phyloP scores from a whole-genome alignment of 2,797 vertebrate species.

The Paramormyrops hopkinsi region DNA sequence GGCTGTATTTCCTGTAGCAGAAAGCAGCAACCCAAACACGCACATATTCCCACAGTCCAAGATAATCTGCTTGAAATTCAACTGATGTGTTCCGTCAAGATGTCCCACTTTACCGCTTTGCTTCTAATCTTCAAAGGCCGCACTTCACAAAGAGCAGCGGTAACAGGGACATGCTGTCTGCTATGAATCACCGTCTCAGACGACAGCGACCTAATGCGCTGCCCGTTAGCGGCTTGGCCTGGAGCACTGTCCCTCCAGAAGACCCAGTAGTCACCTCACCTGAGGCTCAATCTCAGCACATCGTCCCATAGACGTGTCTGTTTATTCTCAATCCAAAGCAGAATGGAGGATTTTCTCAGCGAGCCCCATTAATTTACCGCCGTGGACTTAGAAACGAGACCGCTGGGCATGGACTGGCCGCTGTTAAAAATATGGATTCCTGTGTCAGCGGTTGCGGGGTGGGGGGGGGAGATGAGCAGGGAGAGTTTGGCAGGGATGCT shows the following conservation, averaged over 20 bases:
- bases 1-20: neutral
- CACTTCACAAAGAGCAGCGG: neutral
- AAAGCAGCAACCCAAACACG: neutral
- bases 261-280: neutral
- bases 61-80: neutral
- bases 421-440: neutral
- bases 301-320: neutral
- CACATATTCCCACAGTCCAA: neutral
- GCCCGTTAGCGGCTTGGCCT: neutral
- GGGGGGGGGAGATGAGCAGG: neutral
- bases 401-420: neutral
- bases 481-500: neutral
- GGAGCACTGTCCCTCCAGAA: neutral
- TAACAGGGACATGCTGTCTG: neutral
- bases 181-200: neutral
- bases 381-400: neutral
- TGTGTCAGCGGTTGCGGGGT: neutral
- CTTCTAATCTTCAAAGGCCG: neutral
- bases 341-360: neutral
- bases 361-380: neutral
- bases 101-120: neutral
- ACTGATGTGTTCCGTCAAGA: neutral
- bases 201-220: neutral
- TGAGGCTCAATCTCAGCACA: neutral
- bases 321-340: neutral